Evolutionary conservation across 2,797 vertebrate genomes (phyloP).

Genomic region (Capromys pilorides): DNA sequence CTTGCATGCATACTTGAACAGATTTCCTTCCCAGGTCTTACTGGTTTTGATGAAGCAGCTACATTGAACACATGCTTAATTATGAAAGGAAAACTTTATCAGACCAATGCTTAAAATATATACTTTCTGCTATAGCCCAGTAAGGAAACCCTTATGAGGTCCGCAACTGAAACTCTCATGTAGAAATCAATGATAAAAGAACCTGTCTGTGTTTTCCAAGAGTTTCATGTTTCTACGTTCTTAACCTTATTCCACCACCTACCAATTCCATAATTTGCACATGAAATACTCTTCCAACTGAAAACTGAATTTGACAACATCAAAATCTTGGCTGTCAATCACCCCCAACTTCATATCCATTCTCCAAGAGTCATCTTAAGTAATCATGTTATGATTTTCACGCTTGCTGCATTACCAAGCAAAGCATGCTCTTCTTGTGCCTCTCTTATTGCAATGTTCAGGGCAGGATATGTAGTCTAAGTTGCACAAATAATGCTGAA

Average conservation of each 20-base stretch:
- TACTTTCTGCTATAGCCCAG: not conserved
- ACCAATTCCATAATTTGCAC: not conserved
- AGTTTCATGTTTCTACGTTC: not conserved
- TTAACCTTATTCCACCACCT: not conserved
- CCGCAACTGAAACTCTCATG: not conserved
- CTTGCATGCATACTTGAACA: not conserved
- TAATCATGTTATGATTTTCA: not conserved
- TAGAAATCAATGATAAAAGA: not conserved
- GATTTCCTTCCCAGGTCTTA: not conserved
- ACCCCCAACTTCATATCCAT: not conserved
- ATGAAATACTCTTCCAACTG: not conserved
- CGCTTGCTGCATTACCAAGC: not conserved
- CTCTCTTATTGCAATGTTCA: not conserved
- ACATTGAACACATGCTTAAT: not conserved
- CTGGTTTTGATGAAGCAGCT: not conserved
- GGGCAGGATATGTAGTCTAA: not conserved
- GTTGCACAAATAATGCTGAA: not conserved
- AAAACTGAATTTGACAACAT: not conserved
- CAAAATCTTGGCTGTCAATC: not conserved
- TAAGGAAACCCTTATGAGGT: accelerated
- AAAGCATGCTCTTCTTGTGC: not conserved
- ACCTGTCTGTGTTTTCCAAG: not conserved
- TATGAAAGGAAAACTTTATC: not conserved
- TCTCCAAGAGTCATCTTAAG: not conserved
- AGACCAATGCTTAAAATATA: not conserved